Evolutionary conservation across 2,888 invertebrate species (phyloP).

Genomic region (Sarcophaga variegata): DNA sequence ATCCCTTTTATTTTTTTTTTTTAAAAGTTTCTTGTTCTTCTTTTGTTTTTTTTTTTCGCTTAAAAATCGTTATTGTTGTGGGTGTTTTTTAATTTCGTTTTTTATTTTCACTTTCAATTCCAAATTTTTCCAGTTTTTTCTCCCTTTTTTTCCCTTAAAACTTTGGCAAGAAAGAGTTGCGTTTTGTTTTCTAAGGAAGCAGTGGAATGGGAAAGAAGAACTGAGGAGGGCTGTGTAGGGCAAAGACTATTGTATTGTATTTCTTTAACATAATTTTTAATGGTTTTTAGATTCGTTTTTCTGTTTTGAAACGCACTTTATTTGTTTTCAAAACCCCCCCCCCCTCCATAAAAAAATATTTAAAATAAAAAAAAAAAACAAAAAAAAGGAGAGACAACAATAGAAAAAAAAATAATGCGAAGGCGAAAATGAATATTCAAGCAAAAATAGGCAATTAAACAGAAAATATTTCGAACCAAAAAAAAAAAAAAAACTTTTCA

Average conservation of each 20-base stretch:
- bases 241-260: constrained; percentile 38
- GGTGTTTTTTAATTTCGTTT: constrained; percentile 55
- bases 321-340: not conserved
- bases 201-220: not conserved
- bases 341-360: not conserved
- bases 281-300: constrained; percentile 64
- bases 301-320: constrained; percentile 39
- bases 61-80: constrained; percentile 58
- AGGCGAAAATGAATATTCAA: constrained; percentile 27
- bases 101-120: not conserved
- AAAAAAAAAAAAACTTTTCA: not conserved
- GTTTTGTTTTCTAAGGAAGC: not conserved
- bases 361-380: too few relatives aligned
- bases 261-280: constrained; percentile 66
- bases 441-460: constrained; percentile 55
- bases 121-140: not conserved
- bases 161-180: constrained; percentile 32
- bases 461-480: constrained; percentile 8
- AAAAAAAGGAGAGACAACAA: not conserved
- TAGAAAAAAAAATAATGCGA: not conserved
- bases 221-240: not conserved
- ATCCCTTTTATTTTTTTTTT: not conserved
- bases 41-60: constrained; percentile 1
- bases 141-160: not conserved
- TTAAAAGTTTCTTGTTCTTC: not conserved